These are phyloP conservation scores for Odocoileus virginianus DNA, from an alignment of 2,113 vertebrate species.

Conservation along the genomic window DNA sequence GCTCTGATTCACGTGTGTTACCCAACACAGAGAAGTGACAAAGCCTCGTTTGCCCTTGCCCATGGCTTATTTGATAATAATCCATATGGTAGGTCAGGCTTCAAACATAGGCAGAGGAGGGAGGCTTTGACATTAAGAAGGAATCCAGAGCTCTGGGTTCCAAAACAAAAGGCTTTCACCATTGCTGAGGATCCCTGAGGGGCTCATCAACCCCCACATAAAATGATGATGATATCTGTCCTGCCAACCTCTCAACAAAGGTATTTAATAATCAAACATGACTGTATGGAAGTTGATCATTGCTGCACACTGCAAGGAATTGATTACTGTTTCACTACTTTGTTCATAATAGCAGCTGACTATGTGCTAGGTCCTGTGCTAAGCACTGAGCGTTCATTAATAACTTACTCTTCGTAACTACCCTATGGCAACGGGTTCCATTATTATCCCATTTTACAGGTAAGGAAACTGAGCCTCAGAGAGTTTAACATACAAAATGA, in stretches of 20 bases:
- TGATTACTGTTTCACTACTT: background rate
- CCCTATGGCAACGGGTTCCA: background rate
- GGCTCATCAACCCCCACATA: background rate
- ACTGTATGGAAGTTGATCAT: background rate
- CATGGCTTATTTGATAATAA: background rate
- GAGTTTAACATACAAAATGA: background rate
- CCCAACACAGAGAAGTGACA: background rate
- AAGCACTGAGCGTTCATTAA: background rate
- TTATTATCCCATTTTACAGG: background rate
- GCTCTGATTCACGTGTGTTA: background rate
- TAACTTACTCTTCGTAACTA: background rate
- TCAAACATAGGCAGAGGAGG: background rate
- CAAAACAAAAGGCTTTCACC: constrained; percentile 4
- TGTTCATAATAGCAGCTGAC: background rate
- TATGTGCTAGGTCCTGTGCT: background rate
- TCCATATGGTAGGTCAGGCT: background rate
- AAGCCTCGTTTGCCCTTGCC: background rate
- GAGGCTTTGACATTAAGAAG: background rate
- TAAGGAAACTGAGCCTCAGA: background rate
- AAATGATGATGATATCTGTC: background rate
- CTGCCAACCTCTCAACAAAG: background rate
- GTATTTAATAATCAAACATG: constrained; percentile 16
- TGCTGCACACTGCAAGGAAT: background rate
- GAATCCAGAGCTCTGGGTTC: background rate
- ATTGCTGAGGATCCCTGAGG: background rate